These are phyloP conservation scores for Emydocephalus ijimae DNA, from an alignment of 2,113 vertebrate genomes.

Conservation along the genomic window DNA sequence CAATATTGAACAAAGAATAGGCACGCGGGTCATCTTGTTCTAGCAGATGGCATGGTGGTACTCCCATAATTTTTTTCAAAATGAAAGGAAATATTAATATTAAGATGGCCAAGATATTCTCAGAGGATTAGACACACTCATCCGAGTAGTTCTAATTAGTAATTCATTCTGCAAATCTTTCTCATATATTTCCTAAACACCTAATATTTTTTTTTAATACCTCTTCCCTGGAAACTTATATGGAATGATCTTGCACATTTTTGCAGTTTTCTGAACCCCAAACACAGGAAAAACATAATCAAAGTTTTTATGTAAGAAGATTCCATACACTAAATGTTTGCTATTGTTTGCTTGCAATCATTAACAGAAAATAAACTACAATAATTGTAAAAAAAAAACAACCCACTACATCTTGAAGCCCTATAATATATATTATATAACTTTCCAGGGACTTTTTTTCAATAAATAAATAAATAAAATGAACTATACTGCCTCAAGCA, in stretches of 20 bases:
- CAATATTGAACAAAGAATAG: background rate
- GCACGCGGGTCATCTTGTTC: conserved; percentile 3
- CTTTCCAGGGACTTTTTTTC: background rate
- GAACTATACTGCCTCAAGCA: background rate
- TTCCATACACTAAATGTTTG: background rate
- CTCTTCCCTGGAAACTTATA: background rate
- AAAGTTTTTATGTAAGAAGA: background rate
- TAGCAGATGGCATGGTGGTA: background rate
- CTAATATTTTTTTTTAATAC: background rate
- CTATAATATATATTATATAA: background rate
- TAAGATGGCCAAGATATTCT: background rate
- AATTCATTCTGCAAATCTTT: background rate
- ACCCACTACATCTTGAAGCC: background rate
- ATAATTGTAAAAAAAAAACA: background rate
- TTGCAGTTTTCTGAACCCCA: background rate
- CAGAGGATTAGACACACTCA: background rate
- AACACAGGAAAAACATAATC: background rate
- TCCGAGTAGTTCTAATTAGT: background rate
- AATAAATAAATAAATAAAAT: background rate
- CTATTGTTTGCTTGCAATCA: background rate
- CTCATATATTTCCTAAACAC: background rate
- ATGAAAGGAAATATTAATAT: background rate
- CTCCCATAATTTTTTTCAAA: background rate
- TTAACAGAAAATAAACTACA: background rate
- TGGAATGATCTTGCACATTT: background rate